Evolutionary conservation across 2,888 invertebrate species (phyloP).

Genomic region (Neocrepidodera transversa): DNA sequence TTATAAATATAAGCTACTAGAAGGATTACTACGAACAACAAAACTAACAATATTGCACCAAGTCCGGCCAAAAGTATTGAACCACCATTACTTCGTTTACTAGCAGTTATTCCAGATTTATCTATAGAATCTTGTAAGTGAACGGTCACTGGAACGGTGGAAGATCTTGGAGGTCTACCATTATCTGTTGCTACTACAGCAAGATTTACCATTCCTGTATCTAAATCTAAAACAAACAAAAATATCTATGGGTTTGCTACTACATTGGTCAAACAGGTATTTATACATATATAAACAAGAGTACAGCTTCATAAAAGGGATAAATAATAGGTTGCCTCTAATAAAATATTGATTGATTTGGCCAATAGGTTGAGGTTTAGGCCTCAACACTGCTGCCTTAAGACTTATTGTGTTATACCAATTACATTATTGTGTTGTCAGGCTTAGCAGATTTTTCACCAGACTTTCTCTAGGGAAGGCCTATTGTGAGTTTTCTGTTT

Average conservation of each 20-base stretch:
- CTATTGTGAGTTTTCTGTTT: too few species aligned
- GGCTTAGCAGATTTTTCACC: too few species aligned
- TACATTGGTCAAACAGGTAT: too few species aligned
- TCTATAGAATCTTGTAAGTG: slow-evolving; percentile 64
- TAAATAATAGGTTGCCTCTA: too few species aligned
- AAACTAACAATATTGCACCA: slow-evolving; percentile 74
- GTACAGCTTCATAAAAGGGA: too few species aligned
- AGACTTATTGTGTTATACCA: too few species aligned
- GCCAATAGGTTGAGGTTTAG: too few species aligned
- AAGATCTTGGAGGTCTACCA: slow-evolving; percentile 82
- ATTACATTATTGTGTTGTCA: too few species aligned
- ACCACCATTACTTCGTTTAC: slow-evolving; percentile 47
- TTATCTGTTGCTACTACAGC: slow-evolving; percentile 85
- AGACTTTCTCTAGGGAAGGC: too few species aligned
- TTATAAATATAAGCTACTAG: slow-evolving; percentile 81
- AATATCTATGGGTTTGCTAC: background rate
- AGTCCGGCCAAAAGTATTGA: slow-evolving; percentile 66
- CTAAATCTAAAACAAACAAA: slow-evolving; percentile 7
- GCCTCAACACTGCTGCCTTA: too few species aligned
- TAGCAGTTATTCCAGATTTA: slow-evolving; percentile 50
- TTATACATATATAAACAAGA: too few species aligned
- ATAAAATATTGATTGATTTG: too few species aligned
- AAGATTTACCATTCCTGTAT: slow-evolving; percentile 65
- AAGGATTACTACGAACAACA: slow-evolving; percentile 77
- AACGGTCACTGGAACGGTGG: slow-evolving; percentile 73